Conservation (phyloP, 2,797 vertebrate genomes). For the Myiothlypis chrysogaster region DNA sequence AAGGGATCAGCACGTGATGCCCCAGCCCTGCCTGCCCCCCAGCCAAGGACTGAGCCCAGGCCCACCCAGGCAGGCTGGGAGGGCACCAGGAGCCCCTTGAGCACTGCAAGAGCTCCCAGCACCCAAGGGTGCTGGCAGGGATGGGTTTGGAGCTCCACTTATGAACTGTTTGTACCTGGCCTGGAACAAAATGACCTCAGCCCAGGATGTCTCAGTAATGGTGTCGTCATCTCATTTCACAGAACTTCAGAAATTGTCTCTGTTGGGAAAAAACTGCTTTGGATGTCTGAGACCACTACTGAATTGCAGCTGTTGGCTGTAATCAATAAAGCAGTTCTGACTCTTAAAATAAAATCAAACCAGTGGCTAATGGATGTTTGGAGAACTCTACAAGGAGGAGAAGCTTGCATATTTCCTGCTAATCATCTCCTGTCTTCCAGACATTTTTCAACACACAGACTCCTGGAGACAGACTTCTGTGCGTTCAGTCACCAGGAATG, state of each 20-base stretch:
- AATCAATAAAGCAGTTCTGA: not conserved
- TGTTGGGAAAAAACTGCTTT: not conserved
- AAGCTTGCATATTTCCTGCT: not conserved
- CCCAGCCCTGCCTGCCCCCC: not conserved
- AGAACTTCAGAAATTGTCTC: not conserved
- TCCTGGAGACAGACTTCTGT: slow-evolving; percentile 8
- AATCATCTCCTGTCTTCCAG: not conserved
- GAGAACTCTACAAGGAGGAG: not conserved
- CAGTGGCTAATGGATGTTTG: not conserved
- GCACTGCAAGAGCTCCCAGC: accelerated
- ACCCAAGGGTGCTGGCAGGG: not conserved
- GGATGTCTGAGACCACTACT: not conserved
- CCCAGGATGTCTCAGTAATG: not conserved
- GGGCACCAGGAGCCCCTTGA: not conserved
- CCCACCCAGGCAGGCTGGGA: not conserved
- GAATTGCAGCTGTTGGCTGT: not conserved
- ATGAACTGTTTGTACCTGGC: not conserved
- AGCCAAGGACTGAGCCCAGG: not conserved
- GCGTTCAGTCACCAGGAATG: not conserved
- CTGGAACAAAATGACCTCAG: not conserved
- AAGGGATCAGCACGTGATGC: accelerated
- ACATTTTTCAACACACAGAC: not conserved
- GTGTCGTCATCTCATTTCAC: not conserved
- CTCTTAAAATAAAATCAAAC: not conserved
- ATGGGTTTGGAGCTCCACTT: not conserved